Conservation (phyloP, 2,113 vertebrate genomes). For the Motacilla alba region DNA sequence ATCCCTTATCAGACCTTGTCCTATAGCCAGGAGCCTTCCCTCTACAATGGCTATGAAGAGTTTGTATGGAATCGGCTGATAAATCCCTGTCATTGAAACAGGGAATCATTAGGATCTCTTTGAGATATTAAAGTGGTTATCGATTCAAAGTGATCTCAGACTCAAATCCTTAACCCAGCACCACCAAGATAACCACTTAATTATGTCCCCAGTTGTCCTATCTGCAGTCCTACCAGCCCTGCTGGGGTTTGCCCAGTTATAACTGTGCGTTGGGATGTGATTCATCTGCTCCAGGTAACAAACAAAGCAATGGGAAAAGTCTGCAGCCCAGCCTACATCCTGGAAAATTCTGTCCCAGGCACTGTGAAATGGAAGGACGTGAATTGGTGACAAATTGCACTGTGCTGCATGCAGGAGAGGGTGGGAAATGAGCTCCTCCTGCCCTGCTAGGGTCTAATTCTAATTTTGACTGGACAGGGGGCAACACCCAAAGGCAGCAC, state of each 20-base stretch:
- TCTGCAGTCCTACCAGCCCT: not conserved
- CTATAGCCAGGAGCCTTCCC: not conserved
- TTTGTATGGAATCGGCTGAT: not conserved
- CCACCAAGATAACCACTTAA: not conserved
- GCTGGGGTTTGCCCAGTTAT: not conserved
- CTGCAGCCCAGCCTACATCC: not conserved
- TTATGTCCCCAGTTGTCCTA: too few species aligned
- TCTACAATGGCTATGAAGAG: too few species aligned
- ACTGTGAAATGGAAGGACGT: accelerated
- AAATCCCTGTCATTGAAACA: not conserved
- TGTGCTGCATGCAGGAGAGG: accelerated
- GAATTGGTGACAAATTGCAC: not conserved
- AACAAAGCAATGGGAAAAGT: not conserved
- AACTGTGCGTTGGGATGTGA: not conserved
- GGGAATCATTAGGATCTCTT: not conserved
- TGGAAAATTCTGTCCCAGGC: not conserved
- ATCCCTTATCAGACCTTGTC: not conserved
- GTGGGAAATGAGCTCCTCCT: not conserved
- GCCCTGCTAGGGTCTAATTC: not conserved
- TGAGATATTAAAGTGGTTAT: not conserved
- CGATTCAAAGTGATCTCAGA: not conserved
- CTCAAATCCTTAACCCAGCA: not conserved
- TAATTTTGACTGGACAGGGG: not conserved
- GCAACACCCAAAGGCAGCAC: not conserved
- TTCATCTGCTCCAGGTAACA: not conserved